phyloP scores from a whole-genome alignment of 2,797 vertebrate species.

The Sebastolobus altivelis region DNA sequence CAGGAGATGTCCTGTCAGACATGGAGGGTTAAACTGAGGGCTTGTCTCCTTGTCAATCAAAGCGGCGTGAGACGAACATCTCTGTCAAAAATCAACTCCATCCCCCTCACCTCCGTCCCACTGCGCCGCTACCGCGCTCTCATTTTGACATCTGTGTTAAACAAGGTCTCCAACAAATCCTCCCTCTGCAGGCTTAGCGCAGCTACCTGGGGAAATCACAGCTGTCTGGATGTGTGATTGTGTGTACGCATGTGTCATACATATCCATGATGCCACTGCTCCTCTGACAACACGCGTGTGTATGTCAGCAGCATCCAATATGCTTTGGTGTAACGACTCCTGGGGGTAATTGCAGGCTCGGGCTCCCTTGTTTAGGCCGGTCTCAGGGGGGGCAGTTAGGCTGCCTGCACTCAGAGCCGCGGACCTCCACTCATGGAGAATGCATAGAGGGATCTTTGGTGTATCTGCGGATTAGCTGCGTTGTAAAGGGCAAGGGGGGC shows the following conservation, averaged over 20 bases:
- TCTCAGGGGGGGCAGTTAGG: slow-evolving; percentile 77
- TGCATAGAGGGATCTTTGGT: slow-evolving; percentile 73
- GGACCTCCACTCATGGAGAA: slow-evolving; percentile 76
- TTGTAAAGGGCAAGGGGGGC: slow-evolving; percentile 43
- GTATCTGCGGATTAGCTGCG: slow-evolving; percentile 68
- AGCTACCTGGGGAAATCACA: slow-evolving; percentile 84
- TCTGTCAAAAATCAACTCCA: slow-evolving; percentile 64
- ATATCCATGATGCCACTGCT: slow-evolving; percentile 78
- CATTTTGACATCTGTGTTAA: slow-evolving; percentile 81
- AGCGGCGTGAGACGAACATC: slow-evolving; percentile 56
- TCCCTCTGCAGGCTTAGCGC: slow-evolving; percentile 65
- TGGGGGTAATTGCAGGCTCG: slow-evolving; percentile 77
- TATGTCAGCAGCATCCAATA: slow-evolving; percentile 39
- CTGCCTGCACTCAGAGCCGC: slow-evolving; percentile 53
- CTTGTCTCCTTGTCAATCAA: slow-evolving; percentile 76
- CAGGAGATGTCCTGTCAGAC: slow-evolving; percentile 61
- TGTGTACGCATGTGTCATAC: slow-evolving; percentile 70
- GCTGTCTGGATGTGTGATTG: slow-evolving; percentile 64
- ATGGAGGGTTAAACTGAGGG: slow-evolving; percentile 68
- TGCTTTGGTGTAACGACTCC: slow-evolving; percentile 56
- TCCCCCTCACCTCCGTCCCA: slow-evolving; percentile 8
- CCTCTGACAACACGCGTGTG: slow-evolving; percentile 42
- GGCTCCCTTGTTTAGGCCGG: slow-evolving; percentile 66
- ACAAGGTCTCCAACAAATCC: slow-evolving; percentile 75
- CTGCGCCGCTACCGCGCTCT: slow-evolving; percentile 2